Base-by-base conservation (phyloP, 2,797 vertebrate genomes). In the Notolabrus celidotus region DNA sequence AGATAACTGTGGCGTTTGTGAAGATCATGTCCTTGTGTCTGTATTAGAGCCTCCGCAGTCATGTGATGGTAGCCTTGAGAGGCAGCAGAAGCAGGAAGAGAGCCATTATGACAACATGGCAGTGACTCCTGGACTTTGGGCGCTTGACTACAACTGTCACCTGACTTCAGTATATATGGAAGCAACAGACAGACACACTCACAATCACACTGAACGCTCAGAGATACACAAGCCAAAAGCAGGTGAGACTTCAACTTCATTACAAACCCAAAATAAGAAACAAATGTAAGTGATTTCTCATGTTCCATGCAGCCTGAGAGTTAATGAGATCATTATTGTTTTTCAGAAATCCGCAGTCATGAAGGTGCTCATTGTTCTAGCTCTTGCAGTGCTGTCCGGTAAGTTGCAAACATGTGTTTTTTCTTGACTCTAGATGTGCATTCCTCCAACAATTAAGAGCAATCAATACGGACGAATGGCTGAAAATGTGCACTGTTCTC, bases 61-160 rank as follows among this genome's bases (percentile, higher is more conserved):
- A 80, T 77, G 67, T 87, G 77, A 84, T 62, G 38, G 25, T 19
- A 50, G 42, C n/a, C 22, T 7, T n/a, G 16, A 71, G 62, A 61
- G 42, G 49, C 55, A 39, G 50, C 16, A 62, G 68, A 66, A 65
- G 38, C 57, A 47, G 71, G 58, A 77, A 74, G 74, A 55, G 68
- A 75, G 61, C 16, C 4, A 17, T 69, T 47, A 63, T 93, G 92
- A 94, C 92, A 94, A 83, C 94, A 91, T 82, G 93, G 92, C 92
- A 93, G 77, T 74, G 61, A 87, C 86, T 88, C 22, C 60, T 94
- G 93, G 90, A 94, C 94, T 94, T 94, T 93, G 92, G 34, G 72
- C 90, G 79, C 70, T 76, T 59, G 61, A 74, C 77, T 86, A 85
- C 85, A 88, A 86, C 76, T 79, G 79, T 88, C 79, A 79, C 49